Base-by-base conservation (phyloP, 2,113 vertebrate genomes). In the Symphodus melops region DNA sequence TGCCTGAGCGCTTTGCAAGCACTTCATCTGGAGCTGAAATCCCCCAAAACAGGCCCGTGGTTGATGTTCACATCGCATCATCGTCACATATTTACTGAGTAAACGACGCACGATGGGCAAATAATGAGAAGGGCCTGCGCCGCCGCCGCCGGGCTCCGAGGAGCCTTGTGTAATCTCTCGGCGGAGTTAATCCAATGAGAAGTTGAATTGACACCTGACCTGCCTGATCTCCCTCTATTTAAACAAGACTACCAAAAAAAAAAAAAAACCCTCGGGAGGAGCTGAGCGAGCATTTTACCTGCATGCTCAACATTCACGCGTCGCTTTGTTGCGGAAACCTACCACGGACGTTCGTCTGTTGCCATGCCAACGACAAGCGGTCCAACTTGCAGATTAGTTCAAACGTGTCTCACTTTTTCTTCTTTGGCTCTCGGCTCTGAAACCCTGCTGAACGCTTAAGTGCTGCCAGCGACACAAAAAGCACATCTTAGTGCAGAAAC, bases 191-290 rank as follows among this genome's bases (percentile, higher is more conserved):
- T 82, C 53, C 70, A 36, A 41, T 68, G 28, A 58, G 39, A 71
- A 67, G 54, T 48, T 33, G 12, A 72, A 58, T 6, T 44, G 69
- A 72, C 75, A 86, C 54, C 69, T 72, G 83, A 84, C 60, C 63
- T 33, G 62, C 63, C 49, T 79, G 65, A 52, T 71, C 62, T 66
- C 28, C 42, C n/a, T 33, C 28, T 55, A 44, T 42, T 25, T 19
- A 78, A 70, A 66, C 19, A 68, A 25, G 37, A 36, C 23, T n/a
- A 42, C 62, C 16, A 0, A 46, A 46, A 51, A 75, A 54, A 58
- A 46, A 65, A 4, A n/a, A n/a, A n/a, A n/a, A n/a, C n/a, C n/a
- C n/a, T n/a, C n/a, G n/a, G n/a, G 1, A 52, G 33, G 25, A 74
- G 16, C 1, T 51, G 13, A 59, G 33, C 53, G 36, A 68, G 23